phyloP scores from a whole-genome alignment of 2,113 vertebrate genomes.

The Platichthys stellatus region DNA sequence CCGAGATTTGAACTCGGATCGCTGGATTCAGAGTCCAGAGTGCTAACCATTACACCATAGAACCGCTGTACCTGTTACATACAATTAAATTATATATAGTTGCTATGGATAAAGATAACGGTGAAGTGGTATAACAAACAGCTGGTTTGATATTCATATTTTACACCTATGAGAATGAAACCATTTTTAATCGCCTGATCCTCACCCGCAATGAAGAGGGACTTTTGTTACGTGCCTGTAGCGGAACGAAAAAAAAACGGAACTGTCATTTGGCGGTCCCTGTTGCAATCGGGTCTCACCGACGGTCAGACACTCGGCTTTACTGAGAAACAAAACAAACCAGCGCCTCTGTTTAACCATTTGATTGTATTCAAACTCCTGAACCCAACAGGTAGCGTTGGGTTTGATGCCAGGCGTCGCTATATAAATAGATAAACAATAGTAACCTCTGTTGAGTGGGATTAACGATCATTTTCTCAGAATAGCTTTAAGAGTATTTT shows the following conservation, averaged over 20 bases:
- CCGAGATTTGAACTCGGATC: constrained; percentile 81
- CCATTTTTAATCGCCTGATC: no score
- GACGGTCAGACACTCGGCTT: constrained; percentile 18
- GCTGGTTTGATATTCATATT: no score
- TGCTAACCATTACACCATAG: constrained; percentile 89
- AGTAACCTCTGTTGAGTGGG: not conserved
- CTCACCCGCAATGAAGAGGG: no score
- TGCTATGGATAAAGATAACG: no score
- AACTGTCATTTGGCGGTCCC: not conserved
- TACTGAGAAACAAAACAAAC: constrained; percentile 39
- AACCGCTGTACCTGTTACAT: constrained; percentile 54
- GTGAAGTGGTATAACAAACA: no score
- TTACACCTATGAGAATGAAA: no score
- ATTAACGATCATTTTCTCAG: not conserved
- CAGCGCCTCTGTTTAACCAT: not conserved
- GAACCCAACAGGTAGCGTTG: accelerated
- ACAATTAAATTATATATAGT: no score
- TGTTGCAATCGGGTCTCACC: constrained; percentile 2
- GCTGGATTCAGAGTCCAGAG: constrained; percentile 88
- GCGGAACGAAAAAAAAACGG: constrained; percentile 8
- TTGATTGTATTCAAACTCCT: accelerated
- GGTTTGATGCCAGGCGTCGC: accelerated
- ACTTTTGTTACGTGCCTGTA: no score
- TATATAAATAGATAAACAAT: not conserved
- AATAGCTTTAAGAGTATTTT: no score